Base-by-base conservation (phyloP, 2,888 invertebrate species). In the Helicoverpa assulta region DNA sequence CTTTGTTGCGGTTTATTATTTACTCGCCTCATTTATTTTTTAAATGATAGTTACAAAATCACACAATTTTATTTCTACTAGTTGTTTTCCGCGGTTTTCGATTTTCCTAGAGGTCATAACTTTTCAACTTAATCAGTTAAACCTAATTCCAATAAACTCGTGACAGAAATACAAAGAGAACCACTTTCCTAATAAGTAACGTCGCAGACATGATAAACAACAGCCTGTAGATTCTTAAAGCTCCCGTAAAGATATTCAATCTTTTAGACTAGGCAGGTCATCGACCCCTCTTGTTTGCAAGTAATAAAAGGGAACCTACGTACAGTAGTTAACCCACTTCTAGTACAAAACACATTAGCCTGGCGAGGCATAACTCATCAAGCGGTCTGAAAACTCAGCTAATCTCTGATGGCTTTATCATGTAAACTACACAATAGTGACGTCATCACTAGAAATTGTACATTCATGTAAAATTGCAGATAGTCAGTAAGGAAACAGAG, bases 241-340 rank as follows among this genome's bases (percentile, higher is more conserved):
- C n/a, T 47, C 5, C 6, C 6, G 16, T n/a, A 16, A 40, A 1
- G 14, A 50, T 14, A 16, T 12, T 29, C 16, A 4, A 59, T 71
- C 59, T 55, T 55, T 51, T 47, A 52, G 54, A 80, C 40, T 7
- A 74, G 40, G 10, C 47, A 76, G 70, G 55, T 69, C 69, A 74
- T 73, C 66, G 71, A 76, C 82, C 82, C 63, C 58, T 66, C 51
- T 70, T 57, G 60, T 80, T 79, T 65, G 58, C 62, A 67, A 51
- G 57, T 67, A 52, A 63, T 70, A 70, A 70, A 82, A 73, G 70
- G 73, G 83, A 68, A 61, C 68, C 68, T 75, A 83, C 65, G 63
- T 70, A 70, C 63, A 54, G 73, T 57, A 76, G 67, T 79, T 78
- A 82, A 81, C 82, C 84, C 68, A 83, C 71, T 76, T 83, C 14